Conservation (phyloP, 2,113 vertebrate species). For the Octodon degus region DNA sequence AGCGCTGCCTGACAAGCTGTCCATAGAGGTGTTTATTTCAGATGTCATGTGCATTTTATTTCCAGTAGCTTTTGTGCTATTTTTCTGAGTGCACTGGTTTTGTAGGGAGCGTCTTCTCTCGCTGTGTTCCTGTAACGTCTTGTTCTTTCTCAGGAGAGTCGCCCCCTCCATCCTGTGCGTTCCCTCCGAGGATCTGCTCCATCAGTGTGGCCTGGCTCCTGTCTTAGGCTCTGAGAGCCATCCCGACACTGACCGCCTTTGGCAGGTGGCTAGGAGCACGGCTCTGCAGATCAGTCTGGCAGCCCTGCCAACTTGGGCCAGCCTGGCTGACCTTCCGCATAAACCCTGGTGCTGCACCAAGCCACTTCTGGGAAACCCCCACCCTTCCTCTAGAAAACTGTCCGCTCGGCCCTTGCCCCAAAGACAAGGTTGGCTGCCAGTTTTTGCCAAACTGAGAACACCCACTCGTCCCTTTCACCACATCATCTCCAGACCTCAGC, state of each 20-base stretch:
- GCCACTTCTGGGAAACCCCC: neutral
- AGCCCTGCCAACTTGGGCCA: accelerated
- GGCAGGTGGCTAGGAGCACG: accelerated
- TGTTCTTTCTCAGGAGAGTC: neutral
- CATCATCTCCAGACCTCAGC: neutral
- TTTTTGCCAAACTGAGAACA: too few relatives aligned
- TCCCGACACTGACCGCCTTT: accelerated
- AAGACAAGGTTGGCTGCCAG: neutral
- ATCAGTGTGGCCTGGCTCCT: neutral
- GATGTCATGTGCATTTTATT: neutral
- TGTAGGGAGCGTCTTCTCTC: too few relatives aligned
- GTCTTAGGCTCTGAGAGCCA: accelerated
- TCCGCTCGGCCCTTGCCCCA: neutral
- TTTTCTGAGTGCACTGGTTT: neutral
- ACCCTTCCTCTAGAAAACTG: neutral
- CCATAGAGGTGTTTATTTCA: neutral
- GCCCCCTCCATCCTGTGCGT: neutral
- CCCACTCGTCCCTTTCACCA: neutral
- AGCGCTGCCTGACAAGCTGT: too few relatives aligned
- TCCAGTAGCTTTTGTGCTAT: neutral
- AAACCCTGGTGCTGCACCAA: too few relatives aligned
- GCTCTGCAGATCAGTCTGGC: neutral
- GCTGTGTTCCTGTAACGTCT: neutral
- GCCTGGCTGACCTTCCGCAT: neutral
- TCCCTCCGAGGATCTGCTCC: accelerated